Evolutionary conservation across 2,113 vertebrate genomes (phyloP).

Genomic region (Spheniscus mendiculus): DNA sequence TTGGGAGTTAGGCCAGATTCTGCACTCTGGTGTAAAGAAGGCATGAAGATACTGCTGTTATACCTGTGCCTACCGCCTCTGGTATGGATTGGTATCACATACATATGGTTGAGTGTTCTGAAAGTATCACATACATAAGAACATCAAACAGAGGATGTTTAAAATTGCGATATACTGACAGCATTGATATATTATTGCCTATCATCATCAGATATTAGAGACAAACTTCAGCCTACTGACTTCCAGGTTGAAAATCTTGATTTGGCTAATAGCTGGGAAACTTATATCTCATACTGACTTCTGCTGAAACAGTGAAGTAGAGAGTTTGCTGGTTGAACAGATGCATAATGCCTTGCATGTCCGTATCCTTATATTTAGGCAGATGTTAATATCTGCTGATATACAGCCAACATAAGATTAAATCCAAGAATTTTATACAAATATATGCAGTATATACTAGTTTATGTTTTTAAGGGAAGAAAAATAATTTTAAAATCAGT

Average conservation of each 20-base stretch:
- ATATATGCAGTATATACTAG: background rate
- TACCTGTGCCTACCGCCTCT: background rate
- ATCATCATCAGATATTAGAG: background rate
- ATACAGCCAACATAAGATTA: background rate
- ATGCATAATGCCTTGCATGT: background rate
- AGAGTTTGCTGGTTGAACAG: background rate
- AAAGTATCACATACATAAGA: background rate
- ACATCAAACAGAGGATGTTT: background rate
- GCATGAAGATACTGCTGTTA: background rate
- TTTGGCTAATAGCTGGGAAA: background rate
- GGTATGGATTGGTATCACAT: background rate
- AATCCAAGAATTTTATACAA: background rate
- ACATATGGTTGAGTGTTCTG: fast-evolving
- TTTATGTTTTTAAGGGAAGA: background rate
- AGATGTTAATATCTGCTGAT: background rate
- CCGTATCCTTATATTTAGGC: background rate
- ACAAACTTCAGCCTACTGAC: background rate
- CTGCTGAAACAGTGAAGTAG: background rate
- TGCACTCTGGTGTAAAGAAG: background rate
- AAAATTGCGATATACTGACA: background rate
- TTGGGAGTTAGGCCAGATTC: background rate
- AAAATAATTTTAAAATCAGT: background rate
- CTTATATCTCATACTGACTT: background rate
- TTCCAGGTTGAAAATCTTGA: background rate
- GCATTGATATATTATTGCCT: background rate